These are phyloP conservation scores for Stictonetta naevosa DNA, from an alignment of 2,113 vertebrate genomes.

Conservation along the genomic window DNA sequence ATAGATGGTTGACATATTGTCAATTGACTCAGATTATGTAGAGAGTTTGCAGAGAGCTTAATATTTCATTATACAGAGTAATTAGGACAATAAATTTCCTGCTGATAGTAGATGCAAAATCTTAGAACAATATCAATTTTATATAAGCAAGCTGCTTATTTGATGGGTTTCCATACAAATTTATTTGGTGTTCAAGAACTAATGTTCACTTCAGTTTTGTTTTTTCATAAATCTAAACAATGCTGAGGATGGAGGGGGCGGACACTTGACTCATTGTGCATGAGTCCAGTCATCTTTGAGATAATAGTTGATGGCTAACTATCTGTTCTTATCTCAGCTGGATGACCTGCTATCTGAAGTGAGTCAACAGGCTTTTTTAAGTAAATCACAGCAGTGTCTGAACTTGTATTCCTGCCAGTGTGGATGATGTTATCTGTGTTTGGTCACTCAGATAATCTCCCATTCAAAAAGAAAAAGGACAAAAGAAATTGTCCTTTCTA, in stretches of 20 bases:
- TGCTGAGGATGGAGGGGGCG: too few relatives aligned
- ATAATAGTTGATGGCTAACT: neutral
- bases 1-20: neutral
- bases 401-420: neutral
- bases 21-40: neutral
- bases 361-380: neutral
- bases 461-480: neutral
- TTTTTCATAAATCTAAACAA: neutral
- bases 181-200: neutral
- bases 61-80: neutral
- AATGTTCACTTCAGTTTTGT: neutral
- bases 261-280: fast-evolving
- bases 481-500: neutral
- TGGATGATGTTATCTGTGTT: neutral
- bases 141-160: neutral
- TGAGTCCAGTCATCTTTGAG: neutral
- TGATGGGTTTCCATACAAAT: neutral
- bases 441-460: neutral
- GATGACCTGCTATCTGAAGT: neutral
- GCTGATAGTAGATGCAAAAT: neutral
- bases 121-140: neutral
- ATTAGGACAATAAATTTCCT: neutral
- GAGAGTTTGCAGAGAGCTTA: neutral
- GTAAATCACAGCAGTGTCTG: neutral
- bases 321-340: neutral